phyloP scores from a whole-genome alignment of 2,797 vertebrate genomes.

The Megalops cyprinoides region DNA sequence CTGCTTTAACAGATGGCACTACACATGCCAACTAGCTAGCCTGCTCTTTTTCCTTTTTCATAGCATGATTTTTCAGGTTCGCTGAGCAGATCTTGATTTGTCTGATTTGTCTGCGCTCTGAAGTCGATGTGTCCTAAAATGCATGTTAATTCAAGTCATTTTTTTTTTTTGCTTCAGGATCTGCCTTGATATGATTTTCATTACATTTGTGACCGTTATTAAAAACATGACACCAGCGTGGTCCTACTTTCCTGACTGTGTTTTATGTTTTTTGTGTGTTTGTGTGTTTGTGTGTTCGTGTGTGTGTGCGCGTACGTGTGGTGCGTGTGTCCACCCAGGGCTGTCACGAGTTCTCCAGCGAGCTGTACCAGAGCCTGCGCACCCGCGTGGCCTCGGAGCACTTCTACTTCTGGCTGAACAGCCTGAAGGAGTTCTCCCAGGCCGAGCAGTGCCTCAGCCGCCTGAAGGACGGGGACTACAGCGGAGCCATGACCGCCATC shows the following conservation, averaged over 20 bases:
- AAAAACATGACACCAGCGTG: too few species aligned
- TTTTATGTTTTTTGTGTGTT: neutral
- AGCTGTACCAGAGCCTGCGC: slow-evolving; percentile 93
- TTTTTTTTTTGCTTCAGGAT: too few species aligned
- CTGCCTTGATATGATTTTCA: too few species aligned
- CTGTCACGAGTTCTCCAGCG: slow-evolving; percentile 93
- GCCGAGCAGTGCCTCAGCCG: slow-evolving; percentile 90
- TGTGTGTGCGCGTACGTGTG: neutral
- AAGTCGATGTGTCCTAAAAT: too few species aligned
- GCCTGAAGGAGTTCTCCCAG: slow-evolving; percentile 95
- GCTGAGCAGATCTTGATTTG: too few species aligned
- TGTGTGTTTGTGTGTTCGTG: neutral
- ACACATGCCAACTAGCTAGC: too few species aligned
- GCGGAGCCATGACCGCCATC: slow-evolving; percentile 88
- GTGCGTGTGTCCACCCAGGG: slow-evolving; percentile 70
- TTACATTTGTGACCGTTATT: too few species aligned
- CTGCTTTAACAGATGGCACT: too few species aligned
- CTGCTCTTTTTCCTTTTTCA: too few species aligned
- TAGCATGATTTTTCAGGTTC: too few species aligned
- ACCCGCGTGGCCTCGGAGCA: slow-evolving; percentile 96
- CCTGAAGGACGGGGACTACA: slow-evolving; percentile 86
- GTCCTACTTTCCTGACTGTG: neutral
- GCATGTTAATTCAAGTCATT: too few species aligned
- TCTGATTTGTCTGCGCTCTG: too few species aligned
- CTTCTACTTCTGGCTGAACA: slow-evolving; percentile 99